Evolutionary conservation across 2,113 vertebrate species (phyloP).

Genomic region (Pterocles orientalis): DNA sequence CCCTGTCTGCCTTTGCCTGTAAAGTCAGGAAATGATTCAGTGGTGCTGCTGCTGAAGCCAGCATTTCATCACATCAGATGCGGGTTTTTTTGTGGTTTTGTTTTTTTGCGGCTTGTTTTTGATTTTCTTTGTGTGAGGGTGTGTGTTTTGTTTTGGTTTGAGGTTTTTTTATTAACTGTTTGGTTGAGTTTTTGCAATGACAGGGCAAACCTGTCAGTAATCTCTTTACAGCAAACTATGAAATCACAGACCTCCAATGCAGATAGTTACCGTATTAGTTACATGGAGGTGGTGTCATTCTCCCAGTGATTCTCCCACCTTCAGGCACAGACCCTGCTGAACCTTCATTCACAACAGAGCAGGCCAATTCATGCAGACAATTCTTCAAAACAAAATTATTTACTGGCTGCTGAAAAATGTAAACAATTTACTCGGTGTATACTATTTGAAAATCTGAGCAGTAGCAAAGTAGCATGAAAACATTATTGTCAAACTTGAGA

Average conservation of each 20-base stretch:
- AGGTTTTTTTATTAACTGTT: not conserved
- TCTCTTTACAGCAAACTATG: not conserved
- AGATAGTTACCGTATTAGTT: not conserved
- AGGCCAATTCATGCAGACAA: not conserved
- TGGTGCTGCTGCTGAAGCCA: not conserved
- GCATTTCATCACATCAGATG: not conserved
- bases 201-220: not conserved
- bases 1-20: not conserved
- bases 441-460: not conserved
- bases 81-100: not conserved
- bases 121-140: not conserved
- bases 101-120: not conserved
- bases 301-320: not conserved
- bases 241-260: not conserved
- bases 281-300: not conserved
- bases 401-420: not conserved
- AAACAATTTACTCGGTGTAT: slow-evolving; percentile 2
- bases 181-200: not conserved
- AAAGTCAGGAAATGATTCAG: not conserved
- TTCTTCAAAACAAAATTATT: not conserved
- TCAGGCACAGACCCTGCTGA: not conserved
- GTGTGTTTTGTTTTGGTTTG: not conserved
- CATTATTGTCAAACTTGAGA: not conserved
- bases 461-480: slow-evolving; percentile 18
- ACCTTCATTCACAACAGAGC: not conserved